These are phyloP conservation scores for Sphenopsis melanotis DNA, from an alignment of 2,797 vertebrate genomes.

Conservation along the genomic window DNA sequence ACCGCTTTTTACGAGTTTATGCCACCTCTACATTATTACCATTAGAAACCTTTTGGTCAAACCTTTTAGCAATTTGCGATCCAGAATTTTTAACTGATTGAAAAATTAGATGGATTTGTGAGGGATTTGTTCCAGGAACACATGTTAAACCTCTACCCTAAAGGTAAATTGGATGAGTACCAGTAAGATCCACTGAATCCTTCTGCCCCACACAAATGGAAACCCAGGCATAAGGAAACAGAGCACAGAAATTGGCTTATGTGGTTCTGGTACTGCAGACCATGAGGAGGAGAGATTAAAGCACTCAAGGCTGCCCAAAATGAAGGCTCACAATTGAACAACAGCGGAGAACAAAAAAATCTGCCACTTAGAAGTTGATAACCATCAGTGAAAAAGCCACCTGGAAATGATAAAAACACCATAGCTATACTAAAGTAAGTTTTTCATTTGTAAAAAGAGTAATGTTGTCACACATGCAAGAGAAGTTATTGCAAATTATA, in stretches of 20 bases:
- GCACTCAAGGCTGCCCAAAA: background rate
- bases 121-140: background rate
- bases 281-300: background rate
- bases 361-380: background rate
- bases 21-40: background rate
- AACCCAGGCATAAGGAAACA: background rate
- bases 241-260: rapidly evolving
- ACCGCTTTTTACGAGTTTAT: background rate
- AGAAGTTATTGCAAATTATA: background rate
- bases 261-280: background rate
- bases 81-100: background rate
- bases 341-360: background rate
- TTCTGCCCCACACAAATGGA: background rate
- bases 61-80: background rate
- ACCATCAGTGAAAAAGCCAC: background rate
- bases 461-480: background rate
- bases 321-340: background rate
- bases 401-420: background rate
- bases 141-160: background rate
- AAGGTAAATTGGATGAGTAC: background rate
- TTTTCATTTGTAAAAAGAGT: background rate
- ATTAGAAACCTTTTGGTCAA: background rate
- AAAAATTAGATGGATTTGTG: background rate
- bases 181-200: background rate
- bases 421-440: background rate